phyloP scores from a whole-genome alignment of 2,888 invertebrate species.

The Netelia melanura region DNA sequence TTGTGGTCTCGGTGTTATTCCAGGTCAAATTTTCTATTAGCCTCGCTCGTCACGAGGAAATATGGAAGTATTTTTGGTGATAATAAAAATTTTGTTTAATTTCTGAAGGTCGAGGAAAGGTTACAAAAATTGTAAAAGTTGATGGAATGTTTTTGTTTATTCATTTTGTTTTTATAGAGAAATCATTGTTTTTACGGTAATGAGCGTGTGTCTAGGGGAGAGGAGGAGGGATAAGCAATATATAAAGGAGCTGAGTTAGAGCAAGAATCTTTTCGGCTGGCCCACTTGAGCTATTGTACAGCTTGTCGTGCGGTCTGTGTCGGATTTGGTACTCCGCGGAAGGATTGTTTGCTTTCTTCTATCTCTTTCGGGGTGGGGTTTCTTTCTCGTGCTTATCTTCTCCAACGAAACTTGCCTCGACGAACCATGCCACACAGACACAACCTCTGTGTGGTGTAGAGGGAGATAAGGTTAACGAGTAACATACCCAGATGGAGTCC shows the following conservation, averaged over 20 bases:
- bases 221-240: not conserved
- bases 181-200: not conserved
- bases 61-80: no score
- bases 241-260: not conserved
- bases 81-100: no score
- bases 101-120: no score
- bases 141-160: not conserved
- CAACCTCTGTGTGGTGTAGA: constrained; percentile 14
- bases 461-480: constrained; percentile 68
- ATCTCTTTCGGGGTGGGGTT: not conserved
- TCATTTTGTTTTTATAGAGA: not conserved
- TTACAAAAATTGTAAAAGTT: not conserved
- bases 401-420: constrained; percentile 68
- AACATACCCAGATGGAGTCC: constrained; percentile 41
- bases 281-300: not conserved
- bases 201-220: not conserved
- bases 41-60: no score
- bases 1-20: not conserved
- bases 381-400: constrained; percentile 44
- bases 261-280: not conserved
- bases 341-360: constrained; percentile 28
- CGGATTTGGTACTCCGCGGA: not conserved
- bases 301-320: not conserved
- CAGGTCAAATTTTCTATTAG: no score
- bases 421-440: constrained; percentile 50